phyloP scores from a whole-genome alignment of 2,113 vertebrate species.

The Circaetus gallicus region DNA sequence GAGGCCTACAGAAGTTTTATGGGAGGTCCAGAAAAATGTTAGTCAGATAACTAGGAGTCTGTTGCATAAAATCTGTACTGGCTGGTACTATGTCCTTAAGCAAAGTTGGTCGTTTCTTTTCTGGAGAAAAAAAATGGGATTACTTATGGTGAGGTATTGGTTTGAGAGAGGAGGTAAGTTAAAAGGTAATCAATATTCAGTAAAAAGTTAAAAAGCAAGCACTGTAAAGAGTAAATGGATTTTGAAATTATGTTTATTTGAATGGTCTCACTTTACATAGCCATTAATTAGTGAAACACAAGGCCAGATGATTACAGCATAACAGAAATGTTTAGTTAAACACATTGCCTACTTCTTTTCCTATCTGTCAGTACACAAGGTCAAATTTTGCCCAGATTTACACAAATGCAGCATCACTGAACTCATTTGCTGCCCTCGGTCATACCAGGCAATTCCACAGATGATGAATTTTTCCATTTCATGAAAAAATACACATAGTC shows the following conservation, averaged over 20 bases:
- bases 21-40: background rate
- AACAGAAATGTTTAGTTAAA: background rate
- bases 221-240: background rate
- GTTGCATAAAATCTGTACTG: background rate
- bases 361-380: background rate
- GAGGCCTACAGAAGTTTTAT: background rate
- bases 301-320: background rate
- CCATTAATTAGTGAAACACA: background rate
- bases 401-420: background rate
- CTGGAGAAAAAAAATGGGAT: background rate
- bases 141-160: background rate
- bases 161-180: background rate
- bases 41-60: background rate
- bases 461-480: background rate
- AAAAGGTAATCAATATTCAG: conserved; percentile 8
- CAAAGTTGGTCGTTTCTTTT: background rate
- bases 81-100: background rate
- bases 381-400: background rate
- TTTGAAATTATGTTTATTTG: background rate
- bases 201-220: background rate
- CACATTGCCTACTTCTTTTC: background rate
- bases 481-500: background rate
- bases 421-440: background rate
- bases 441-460: background rate
- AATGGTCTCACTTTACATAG: background rate